These are phyloP conservation scores for Erebia epiphron DNA, from an alignment of 2,888 invertebrate species.

Conservation along the genomic window DNA sequence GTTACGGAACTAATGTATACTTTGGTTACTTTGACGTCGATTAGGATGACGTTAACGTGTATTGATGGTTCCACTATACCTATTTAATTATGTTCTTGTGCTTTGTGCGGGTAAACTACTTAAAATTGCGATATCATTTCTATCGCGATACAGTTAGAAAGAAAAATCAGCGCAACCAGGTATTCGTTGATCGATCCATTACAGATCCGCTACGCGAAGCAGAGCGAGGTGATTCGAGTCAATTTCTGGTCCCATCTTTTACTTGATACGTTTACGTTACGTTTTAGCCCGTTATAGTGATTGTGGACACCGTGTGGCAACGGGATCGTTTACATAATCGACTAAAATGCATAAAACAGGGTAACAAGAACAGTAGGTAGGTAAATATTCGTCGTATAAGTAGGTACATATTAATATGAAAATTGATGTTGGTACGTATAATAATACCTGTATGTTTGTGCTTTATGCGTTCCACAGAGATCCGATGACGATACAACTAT, in stretches of 20 bases:
- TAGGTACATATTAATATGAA: too few relatives aligned
- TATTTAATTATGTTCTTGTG: too few relatives aligned
- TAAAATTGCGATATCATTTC: constrained; percentile 27
- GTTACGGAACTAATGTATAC: too few relatives aligned
- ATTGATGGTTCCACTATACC: too few relatives aligned
- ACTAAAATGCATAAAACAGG: background rate
- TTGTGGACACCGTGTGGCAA: constrained; percentile 37
- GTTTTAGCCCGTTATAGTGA: constrained; percentile 43
- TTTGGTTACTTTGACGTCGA: too few relatives aligned
- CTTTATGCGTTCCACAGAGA: too few relatives aligned
- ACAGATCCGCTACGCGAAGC: constrained; percentile 47
- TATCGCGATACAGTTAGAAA: constrained; percentile 39
- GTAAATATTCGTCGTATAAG: too few relatives aligned
- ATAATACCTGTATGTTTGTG: too few relatives aligned
- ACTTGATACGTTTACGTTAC: constrained; percentile 40
- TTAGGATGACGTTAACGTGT: too few relatives aligned
- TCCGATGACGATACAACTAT: too few relatives aligned
- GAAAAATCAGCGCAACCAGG: constrained; percentile 41
- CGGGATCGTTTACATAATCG: constrained; percentile 33
- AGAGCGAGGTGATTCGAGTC: constrained; percentile 44
- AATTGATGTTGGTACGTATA: too few relatives aligned
- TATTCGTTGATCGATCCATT: constrained; percentile 44
- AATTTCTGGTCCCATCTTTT: constrained; percentile 44
- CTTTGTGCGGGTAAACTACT: background rate
- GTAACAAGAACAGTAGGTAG: background rate